phyloP scores from a whole-genome alignment of 2,797 vertebrate species.

The Anguilla pacifica region DNA sequence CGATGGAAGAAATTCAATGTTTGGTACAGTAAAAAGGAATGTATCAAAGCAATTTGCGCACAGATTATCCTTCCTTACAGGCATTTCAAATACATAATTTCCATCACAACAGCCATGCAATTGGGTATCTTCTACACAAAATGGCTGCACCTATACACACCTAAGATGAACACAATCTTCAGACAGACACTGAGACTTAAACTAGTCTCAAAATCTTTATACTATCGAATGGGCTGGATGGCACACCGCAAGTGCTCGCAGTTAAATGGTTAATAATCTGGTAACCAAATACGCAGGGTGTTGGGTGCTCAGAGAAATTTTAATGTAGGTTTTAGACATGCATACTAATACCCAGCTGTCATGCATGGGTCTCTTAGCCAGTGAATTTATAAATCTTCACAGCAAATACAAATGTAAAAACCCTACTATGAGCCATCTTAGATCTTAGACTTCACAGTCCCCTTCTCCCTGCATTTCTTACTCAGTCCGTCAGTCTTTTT shows the following conservation, averaged over 20 bases:
- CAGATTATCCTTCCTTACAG: not conserved
- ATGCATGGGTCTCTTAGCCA: too few species aligned
- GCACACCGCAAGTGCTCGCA: constrained; percentile 6
- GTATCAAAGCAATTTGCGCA: not conserved
- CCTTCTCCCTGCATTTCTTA: not conserved
- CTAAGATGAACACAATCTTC: not conserved
- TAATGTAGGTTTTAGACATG: not conserved
- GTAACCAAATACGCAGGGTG: constrained; percentile 11
- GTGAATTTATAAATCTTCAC: not conserved
- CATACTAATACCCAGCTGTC: not conserved
- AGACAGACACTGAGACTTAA: not conserved
- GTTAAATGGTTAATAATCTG: not conserved
- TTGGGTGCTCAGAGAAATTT: not conserved
- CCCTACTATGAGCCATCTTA: not conserved
- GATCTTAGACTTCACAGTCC: not conserved
- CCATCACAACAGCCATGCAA: not conserved
- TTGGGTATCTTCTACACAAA: not conserved
- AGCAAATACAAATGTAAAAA: not conserved
- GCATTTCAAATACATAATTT: not conserved
- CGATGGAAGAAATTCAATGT: not conserved
- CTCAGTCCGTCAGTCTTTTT: too few species aligned
- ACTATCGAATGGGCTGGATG: not conserved
- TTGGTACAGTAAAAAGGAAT: not conserved
- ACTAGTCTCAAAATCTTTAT: not conserved
- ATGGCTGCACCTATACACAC: not conserved